Evolutionary conservation across 2,888 invertebrate species (phyloP), one percentile per base, ranked within the genome.

Genomic region (Hartigia nigra): DNA sequence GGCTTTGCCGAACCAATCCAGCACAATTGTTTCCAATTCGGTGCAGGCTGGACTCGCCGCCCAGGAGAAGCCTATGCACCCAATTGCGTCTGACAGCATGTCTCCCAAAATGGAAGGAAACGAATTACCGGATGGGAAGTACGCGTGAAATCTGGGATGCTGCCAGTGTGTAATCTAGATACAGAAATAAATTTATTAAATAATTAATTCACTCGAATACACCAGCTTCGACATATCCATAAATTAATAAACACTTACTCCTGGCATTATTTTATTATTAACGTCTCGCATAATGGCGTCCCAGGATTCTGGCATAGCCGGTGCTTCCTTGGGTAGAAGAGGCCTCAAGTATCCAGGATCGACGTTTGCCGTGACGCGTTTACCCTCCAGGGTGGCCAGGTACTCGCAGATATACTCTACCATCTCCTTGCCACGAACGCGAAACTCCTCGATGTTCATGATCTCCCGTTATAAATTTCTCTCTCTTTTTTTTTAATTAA

Each of bases 11-110:
- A 96, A 94, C 97, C 97, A 97, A 88, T 97, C 96, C 85, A 96
- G 92, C 1, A 97, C 95, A 81, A 97, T 95, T 0, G 95, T 95
- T 92, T 97, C 97, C 75, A 97, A 91, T 92, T 97, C 97, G n/a
- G 97, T 96, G 83, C 96, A 95, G 0, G 97, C 96, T 14, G 97
- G 97, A 91, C 96, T 96, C 4, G 97, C 96, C 12, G 96, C 96
- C 96, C 96, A 99, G 36, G 99, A 99, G 92, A 99, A 99, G 86
- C 99, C 99, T 86, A 99, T 97, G 92, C 98, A 98, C 69, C 98
- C 99, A 80, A 99, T 97, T 34, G 98, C 98, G 90, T 97, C 98
- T 4, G 98, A 96, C 78, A 99, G 93, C 98, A 99, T 98, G 90
- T 99, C 99, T 1, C 97, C 99, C 76, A 99, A 93, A 82, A 99